Evolutionary conservation across 2,888 invertebrate genomes (phyloP).

Genomic region (Charanyca ferruginea): DNA sequence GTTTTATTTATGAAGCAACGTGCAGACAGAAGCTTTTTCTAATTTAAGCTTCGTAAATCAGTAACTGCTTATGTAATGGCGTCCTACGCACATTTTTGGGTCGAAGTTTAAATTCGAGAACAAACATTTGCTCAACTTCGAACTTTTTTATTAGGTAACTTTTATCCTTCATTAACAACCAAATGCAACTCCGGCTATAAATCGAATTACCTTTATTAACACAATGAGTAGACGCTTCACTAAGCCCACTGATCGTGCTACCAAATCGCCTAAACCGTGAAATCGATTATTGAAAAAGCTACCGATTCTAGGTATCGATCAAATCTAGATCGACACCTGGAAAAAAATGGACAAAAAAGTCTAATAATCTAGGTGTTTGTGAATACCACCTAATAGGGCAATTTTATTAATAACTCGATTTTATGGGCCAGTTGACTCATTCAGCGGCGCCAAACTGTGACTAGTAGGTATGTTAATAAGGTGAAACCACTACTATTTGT

Average conservation of each 20-base stretch:
- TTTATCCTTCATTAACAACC: slow-evolving; percentile 52
- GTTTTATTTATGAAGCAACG: too few relatives aligned
- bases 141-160: slow-evolving; percentile 13
- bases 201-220: slow-evolving; percentile 60
- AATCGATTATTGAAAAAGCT: slow-evolving; percentile 37
- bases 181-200: slow-evolving; percentile 43
- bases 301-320: slow-evolving; percentile 28
- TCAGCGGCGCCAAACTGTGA: slow-evolving; percentile 77
- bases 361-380: slow-evolving; percentile 56
- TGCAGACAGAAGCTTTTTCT: background rate
- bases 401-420: slow-evolving; percentile 72
- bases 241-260: slow-evolving; percentile 42
- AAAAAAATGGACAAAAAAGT: slow-evolving; percentile 29
- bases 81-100: slow-evolving; percentile 41
- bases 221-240: slow-evolving; percentile 48
- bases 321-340: slow-evolving; percentile 38
- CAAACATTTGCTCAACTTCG: slow-evolving; percentile 50
- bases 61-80: slow-evolving; percentile 13
- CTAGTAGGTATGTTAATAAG: slow-evolving; percentile 76
- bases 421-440: slow-evolving; percentile 79
- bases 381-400: slow-evolving; percentile 72
- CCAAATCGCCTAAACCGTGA: slow-evolving; percentile 43
- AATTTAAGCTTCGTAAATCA: background rate
- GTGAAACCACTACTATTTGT: slow-evolving; percentile 71
- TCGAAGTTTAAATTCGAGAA: slow-evolving; percentile 38